Percentiles rank a stretch among this genome's conserved stretches.
Evolutionary conservation across 1,140 invertebrate genomes (phyloP).

Genomic region (Meloidogyne exigua): DNA sequence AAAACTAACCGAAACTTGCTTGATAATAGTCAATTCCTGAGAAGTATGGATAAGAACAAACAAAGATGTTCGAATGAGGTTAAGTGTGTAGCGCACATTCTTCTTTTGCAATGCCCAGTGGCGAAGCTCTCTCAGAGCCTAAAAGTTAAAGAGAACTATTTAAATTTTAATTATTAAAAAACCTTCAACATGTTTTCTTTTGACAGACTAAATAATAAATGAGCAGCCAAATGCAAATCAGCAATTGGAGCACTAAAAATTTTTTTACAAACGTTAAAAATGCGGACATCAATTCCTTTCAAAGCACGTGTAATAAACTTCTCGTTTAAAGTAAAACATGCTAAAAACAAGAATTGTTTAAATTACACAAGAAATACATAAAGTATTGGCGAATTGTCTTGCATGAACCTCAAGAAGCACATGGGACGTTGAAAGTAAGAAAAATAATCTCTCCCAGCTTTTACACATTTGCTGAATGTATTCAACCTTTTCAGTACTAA

Average conservation of each 20-base stretch:
- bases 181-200: slow-evolving; percentile 20
- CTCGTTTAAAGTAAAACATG: slow-evolving; percentile 5
- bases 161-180: no score
- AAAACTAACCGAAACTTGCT: slow-evolving; percentile 22
- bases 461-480: slow-evolving; percentile 19
- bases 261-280: slow-evolving; percentile 35
- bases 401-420: slow-evolving; percentile 27
- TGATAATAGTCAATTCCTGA: slow-evolving; percentile 2
- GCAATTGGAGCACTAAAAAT: slow-evolving; percentile 32
- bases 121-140: slow-evolving; percentile 29
- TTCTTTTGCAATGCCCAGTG: slow-evolving; percentile 17
- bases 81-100: slow-evolving; percentile 29
- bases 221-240: slow-evolving; percentile 31
- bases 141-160: not conserved
- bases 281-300: not conserved
- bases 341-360: not conserved
- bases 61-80: slow-evolving; percentile 19
- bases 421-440: slow-evolving; percentile 5
- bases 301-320: not conserved
- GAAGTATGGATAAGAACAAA: slow-evolving; percentile 27
- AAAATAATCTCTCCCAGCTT: slow-evolving; percentile 28
- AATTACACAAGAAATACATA: slow-evolving; percentile 13
- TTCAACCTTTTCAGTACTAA: not conserved
- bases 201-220: slow-evolving; percentile 25
- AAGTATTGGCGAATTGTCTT: slow-evolving; percentile 27